A percentile compares a stretch with the other conserved stretches of the same genome.
phyloP scores from a whole-genome alignment of 2,888 invertebrate species.

The Lottia gigantea region DNA sequence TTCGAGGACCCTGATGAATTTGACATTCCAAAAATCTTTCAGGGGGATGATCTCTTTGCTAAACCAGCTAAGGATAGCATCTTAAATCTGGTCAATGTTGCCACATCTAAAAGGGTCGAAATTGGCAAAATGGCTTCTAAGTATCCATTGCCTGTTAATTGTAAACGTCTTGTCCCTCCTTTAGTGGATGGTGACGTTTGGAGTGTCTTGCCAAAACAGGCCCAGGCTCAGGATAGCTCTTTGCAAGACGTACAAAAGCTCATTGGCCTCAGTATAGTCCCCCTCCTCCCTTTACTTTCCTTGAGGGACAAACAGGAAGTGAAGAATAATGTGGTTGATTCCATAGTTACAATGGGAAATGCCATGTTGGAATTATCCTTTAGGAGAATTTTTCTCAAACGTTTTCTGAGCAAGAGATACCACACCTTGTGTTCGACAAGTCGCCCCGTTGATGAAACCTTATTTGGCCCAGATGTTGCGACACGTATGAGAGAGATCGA shows the following conservation, averaged over 20 bases:
- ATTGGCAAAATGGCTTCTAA: too few species aligned
- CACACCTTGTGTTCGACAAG: neutral
- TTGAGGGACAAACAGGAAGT: neutral
- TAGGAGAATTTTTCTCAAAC: neutral
- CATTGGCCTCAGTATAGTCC: neutral
- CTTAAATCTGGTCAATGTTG: too few species aligned
- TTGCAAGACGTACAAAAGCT: neutral
- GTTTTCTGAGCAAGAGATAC: neutral
- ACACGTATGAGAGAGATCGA: neutral
- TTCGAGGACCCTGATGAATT: too few species aligned
- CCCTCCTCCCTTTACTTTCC: neutral
- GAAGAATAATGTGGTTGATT: neutral
- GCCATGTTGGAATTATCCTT: neutral
- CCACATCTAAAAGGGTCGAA: too few species aligned
- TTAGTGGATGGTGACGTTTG: too few species aligned
- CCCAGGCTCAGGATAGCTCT: neutral
- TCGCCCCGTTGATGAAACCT: neutral
- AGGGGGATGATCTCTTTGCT: too few species aligned
- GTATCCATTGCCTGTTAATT: neutral
- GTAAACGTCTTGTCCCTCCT: neutral
- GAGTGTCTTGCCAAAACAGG: neutral
- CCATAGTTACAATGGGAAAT: neutral
- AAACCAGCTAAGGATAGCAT: too few species aligned
- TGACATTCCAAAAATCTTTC: too few species aligned
- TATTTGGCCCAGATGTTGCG: neutral